Evolutionary conservation across 2,113 vertebrate species (phyloP), one percentile per base, ranked within the genome.

Genomic region (Chaetodon trifascialis): DNA sequence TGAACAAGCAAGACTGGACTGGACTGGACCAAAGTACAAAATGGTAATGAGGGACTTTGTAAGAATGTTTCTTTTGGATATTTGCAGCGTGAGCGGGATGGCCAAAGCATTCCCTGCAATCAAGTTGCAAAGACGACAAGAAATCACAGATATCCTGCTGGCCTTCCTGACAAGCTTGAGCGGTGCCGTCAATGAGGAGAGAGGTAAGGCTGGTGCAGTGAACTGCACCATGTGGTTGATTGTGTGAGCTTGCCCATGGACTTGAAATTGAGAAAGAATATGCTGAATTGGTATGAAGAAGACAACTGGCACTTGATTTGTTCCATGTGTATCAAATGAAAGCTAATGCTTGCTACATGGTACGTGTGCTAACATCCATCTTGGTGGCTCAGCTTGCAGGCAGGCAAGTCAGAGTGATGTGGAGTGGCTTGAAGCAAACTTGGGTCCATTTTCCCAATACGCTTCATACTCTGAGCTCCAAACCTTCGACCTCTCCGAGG

Each of bases 51-150:
- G 3, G 11, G 23, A 67, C 7, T 23, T n/a, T 0, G 2, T n/a
- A 44, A 63, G 4, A 78, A 21, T 52, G 2, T 73, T 38, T 11
- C 10, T 14, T 59, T 55, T 36, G 1, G 1, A 25, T 40, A 2
- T 51, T 52, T 72, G 4, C 75, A 89, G 87, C 38, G 75, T 82
- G 46, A 51, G 23, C 5, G 86, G 86, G 38, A 0, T 88, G 16
- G 44, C 23, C 54, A 36, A 23, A 19, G 79, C 16, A 12, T 82
- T 51, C 70, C 1, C 40, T n/a, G 40, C 2, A 11, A 52, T 80
- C 19, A 23, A 40, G 0, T 0, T 1, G 15, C 3, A 4, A 7
- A 52, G 52, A 51, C 44, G 0, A 40, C 17, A 60, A 75, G 36
- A 1, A 36, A 60, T 72, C 34, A 11, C 58, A 44, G 1, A 7